Evolutionary conservation across 2,888 invertebrate genomes (phyloP), one percentile per base, ranked within the genome.

Genomic region (Plagodis dolabraria): DNA sequence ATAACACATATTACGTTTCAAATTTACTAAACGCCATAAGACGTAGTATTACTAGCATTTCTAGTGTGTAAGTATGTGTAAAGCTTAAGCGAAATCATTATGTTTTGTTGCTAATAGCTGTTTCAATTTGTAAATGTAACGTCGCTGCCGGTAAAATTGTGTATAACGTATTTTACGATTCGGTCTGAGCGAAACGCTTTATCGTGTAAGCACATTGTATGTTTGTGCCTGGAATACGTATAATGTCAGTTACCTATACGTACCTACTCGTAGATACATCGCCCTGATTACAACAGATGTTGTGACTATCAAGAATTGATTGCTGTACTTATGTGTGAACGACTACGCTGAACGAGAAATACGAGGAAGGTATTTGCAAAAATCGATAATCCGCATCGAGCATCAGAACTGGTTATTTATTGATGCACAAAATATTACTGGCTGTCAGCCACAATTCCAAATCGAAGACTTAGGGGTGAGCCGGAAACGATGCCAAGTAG

Each of bases 401-500:
- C 62, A 63, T 57, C 63, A 67, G 68, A 67, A 64, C 70, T 67
- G 72, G 74, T 73, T 63, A 60, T 57, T 63, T 60, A 71, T 64
- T 69, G 72, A 77, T 83, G 79, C 79, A 83, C 76, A 81, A 76
- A 79, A 80, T 79, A 82, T 80, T 77, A 79, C 82, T 87, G 85
- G 85, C 85, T 80, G 78, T 72, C 75, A 75, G 85, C 84, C 84
- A 87, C 78, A 76, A 82, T 80, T 76, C 68, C 60, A 71, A 78
- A 79, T 82, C 79, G 77, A 80, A 80, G 76, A 82, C 76, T 77
- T 58, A 70, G 72, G 72, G 69, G 66, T 68, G 68, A 68, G 64
- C 75, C 64, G 80, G 79, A 79, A 83, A 74, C 81, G 80, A 82
- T 87, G 88, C 88, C 89, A 89, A 89, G 74, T 84, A 82, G 4